Percentiles rank a stretch among this genome's conserved stretches.
Conservation (phyloP, 2,113 vertebrate genomes). For the Lipotes vexillifer region DNA sequence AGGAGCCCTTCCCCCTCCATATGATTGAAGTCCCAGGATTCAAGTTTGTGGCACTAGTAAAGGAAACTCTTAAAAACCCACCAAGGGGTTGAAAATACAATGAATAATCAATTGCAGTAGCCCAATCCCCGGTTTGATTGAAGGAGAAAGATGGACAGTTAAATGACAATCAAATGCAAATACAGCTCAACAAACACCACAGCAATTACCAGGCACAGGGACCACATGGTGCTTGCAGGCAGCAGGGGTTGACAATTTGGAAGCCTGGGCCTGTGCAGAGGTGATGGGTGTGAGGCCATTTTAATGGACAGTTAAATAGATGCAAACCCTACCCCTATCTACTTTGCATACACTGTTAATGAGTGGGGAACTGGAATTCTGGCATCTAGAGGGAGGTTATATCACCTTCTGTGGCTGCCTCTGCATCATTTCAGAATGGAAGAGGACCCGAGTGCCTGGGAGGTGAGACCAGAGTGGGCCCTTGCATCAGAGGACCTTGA, state of each 20-base stretch:
- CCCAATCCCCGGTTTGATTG: constrained; percentile 24
- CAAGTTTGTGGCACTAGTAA: constrained; percentile 73
- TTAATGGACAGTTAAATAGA: constrained; percentile 67
- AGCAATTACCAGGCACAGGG: constrained; percentile 60
- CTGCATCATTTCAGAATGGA: background rate
- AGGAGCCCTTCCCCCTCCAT: background rate
- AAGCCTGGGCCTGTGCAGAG: constrained; percentile 54
- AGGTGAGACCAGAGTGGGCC: background rate
- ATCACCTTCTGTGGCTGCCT: constrained; percentile 13
- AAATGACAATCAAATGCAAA: constrained; percentile 69
- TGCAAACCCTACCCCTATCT: constrained; percentile 1
- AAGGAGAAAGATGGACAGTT: constrained; percentile 47
- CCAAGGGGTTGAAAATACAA: constrained; percentile 65
- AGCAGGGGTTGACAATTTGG: constrained; percentile 63
- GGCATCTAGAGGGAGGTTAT: constrained; percentile 18
- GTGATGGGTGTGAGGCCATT: constrained; percentile 53
- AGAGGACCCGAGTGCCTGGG: background rate
- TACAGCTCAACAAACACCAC: constrained; percentile 72
- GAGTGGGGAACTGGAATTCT: background rate
- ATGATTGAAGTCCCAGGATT: constrained; percentile 51
- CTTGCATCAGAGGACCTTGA: background rate
- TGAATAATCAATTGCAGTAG: constrained; percentile 71
- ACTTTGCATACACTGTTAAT: constrained; percentile 56
- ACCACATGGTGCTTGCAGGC: constrained; percentile 65
- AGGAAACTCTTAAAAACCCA: constrained; percentile 59